Conservation (phyloP, 2,888 invertebrate species). For the Stenchaetothrips biformis region DNA sequence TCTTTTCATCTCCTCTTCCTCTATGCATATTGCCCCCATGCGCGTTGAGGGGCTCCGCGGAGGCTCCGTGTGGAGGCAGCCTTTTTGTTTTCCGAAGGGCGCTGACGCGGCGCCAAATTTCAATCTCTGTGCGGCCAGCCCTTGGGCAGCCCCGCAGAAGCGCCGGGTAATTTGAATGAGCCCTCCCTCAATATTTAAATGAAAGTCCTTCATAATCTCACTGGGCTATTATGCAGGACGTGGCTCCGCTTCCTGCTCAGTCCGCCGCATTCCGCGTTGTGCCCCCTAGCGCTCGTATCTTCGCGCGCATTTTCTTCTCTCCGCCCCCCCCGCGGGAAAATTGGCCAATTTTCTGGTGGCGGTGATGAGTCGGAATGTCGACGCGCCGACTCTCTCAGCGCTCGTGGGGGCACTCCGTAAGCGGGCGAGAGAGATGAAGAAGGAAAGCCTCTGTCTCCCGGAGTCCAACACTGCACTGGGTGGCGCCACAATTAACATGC, state of each 20-base stretch:
- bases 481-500: too few species aligned
- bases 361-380: constrained; percentile 13
- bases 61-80: too few species aligned
- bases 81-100: background rate
- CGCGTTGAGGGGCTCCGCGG: background rate
- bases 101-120: constrained; percentile 4
- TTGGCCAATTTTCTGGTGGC: background rate
- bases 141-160: background rate
- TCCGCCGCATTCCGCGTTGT: background rate
- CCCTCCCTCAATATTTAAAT: constrained; percentile 21
- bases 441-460: too few species aligned
- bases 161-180: background rate
- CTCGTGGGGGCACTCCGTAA: too few species aligned
- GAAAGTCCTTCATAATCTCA: constrained; percentile 2
- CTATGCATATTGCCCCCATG: constrained; percentile 16
- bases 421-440: too few species aligned
- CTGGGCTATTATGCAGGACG: background rate
- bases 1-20: constrained; percentile 21
- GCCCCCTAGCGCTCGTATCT: background rate
- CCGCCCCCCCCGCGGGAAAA: background rate
- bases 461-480: too few species aligned
- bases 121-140: background rate
- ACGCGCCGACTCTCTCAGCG: background rate
- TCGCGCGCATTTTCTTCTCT: background rate
- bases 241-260: background rate